Evolutionary conservation across 1,140 invertebrate genomes (phyloP).

Genomic region (Apocrypta bakeri): DNA sequence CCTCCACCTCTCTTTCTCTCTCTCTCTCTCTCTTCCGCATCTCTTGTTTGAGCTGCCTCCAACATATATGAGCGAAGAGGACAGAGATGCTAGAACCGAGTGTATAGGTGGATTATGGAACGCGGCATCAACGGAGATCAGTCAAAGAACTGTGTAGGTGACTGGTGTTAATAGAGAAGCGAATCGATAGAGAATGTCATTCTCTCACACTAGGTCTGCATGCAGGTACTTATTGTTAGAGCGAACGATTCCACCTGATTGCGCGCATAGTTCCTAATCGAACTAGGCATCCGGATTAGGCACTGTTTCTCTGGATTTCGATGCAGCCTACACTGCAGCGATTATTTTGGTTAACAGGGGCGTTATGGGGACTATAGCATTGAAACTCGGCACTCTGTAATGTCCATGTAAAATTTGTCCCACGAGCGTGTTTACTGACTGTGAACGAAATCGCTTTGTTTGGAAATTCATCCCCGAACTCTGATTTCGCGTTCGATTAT

Average conservation of each 20-base stretch:
- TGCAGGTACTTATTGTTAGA: neutral
- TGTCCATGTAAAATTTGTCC: neutral
- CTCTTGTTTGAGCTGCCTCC: neutral
- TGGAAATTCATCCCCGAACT: neutral
- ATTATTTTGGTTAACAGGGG: conserved; percentile 27
- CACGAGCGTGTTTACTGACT: neutral
- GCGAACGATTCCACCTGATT: conserved; percentile 9
- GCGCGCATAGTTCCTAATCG: conserved; percentile 22
- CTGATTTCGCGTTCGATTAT: neutral
- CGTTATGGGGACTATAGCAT: neutral
- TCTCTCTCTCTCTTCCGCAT: neutral
- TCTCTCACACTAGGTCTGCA: neutral
- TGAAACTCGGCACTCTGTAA: neutral
- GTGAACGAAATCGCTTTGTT: neutral
- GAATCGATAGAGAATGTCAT: neutral
- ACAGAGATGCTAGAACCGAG: conserved; percentile 65
- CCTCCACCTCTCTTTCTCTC: conserved; percentile 45
- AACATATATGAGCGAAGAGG: conserved; percentile 40
- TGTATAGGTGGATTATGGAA: conserved; percentile 54
- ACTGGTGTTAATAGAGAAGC: neutral
- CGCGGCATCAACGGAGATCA: conserved; percentile 1
- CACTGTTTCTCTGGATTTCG: neutral
- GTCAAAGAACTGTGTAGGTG: neutral
- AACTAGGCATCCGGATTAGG: neutral
- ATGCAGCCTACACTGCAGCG: neutral